Evolutionary conservation across 2,888 invertebrate species (phyloP).

Genomic region (Thysanoteuthis rhombus): DNA sequence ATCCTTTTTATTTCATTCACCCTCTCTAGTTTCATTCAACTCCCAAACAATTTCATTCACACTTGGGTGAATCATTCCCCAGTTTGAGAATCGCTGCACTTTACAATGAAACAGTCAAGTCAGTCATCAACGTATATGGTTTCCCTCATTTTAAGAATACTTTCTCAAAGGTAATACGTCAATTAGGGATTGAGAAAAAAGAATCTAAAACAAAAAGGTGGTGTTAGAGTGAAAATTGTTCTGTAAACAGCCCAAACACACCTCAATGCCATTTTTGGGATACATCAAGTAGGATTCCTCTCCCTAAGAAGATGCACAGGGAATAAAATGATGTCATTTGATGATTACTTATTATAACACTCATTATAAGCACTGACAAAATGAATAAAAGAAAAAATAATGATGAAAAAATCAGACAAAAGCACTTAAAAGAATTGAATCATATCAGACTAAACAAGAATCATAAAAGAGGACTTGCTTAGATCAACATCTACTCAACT

Average conservation of each 20-base stretch:
- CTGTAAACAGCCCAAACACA: too few relatives aligned
- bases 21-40: too few relatives aligned
- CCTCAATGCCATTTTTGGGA: not conserved
- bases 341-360: not conserved
- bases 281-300: not conserved
- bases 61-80: too few relatives aligned
- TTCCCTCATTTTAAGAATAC: not conserved
- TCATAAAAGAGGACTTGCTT: not conserved
- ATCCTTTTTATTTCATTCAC: too few relatives aligned
- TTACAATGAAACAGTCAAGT: not conserved
- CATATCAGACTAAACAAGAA: not conserved
- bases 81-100: too few relatives aligned
- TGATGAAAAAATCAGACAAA: not conserved
- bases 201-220: not conserved
- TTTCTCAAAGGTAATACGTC: not conserved
- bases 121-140: not conserved
- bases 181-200: not conserved
- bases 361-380: not conserved
- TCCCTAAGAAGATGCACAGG: not conserved
- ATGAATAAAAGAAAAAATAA: not conserved
- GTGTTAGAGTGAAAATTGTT: too few relatives aligned
- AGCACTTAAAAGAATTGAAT: not conserved
- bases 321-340: not conserved
- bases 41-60: too few relatives aligned
- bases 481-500: not conserved